A percentile compares a stretch with the other conserved stretches of the same genome.
Conservation (phyloP, 2,113 vertebrate genomes). For the Podocnemis expansa region DNA sequence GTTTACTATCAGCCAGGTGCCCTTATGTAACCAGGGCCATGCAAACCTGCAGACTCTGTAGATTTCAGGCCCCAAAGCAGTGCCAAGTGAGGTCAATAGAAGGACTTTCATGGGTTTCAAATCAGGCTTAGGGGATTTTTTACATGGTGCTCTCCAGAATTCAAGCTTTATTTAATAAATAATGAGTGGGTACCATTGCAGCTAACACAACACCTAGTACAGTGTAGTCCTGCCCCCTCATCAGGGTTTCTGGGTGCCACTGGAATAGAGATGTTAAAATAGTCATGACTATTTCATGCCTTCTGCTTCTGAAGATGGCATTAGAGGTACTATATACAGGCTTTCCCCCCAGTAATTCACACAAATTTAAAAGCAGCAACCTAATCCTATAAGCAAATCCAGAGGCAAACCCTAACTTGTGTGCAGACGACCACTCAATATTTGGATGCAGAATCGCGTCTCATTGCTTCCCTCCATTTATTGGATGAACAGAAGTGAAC, state of each 20-base stretch:
- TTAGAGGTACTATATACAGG: too few species aligned
- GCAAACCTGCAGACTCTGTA: not conserved
- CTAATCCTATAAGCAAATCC: not conserved
- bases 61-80: not conserved
- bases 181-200: not conserved
- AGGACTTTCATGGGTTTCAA: not conserved
- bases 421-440: not conserved
- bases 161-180: not conserved
- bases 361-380: not conserved
- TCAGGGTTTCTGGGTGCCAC: not conserved
- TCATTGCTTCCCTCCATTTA: too few species aligned
- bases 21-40: not conserved
- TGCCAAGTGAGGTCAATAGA: fast-evolving
- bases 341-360: not conserved
- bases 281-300: not conserved
- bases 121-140: not conserved
- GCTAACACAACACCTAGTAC: not conserved
- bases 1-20: not conserved
- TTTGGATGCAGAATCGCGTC: not conserved
- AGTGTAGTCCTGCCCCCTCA: not conserved
- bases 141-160: too few species aligned
- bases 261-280: not conserved
- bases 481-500: not conserved
- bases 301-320: not conserved
- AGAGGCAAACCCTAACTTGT: too few species aligned